These are phyloP conservation scores for Sarcoramphus papa DNA, from an alignment of 2,797 vertebrate species.

Conservation along the genomic window DNA sequence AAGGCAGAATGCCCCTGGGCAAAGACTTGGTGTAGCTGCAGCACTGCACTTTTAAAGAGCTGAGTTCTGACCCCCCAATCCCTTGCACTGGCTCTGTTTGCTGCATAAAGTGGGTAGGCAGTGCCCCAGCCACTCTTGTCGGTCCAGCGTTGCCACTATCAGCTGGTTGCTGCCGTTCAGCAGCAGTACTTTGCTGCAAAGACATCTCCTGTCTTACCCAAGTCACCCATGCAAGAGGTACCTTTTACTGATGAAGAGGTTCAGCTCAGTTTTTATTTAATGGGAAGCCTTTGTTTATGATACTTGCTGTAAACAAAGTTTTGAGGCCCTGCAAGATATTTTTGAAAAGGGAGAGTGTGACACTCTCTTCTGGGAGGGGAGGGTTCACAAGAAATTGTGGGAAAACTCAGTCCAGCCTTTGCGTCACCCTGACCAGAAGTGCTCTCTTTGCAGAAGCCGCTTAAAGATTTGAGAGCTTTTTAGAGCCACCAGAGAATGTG, in stretches of 20 bases:
- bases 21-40: accelerated
- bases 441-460: neutral
- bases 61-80: accelerated
- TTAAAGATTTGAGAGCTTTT: neutral
- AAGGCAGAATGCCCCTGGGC: accelerated
- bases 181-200: neutral
- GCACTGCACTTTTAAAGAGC: neutral
- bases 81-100: neutral
- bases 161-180: too few species aligned
- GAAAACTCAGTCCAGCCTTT: neutral
- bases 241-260: neutral
- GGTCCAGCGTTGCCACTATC: accelerated
- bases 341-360: neutral
- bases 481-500: neutral
- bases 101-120: neutral
- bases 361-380: neutral
- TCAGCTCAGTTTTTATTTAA: neutral
- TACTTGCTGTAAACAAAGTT: neutral
- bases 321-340: too few species aligned
- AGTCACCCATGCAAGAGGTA: accelerated
- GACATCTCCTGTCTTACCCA: too few species aligned
- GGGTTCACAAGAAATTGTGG: neutral
- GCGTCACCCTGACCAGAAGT: too few species aligned
- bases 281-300: neutral
- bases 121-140: neutral